A percentile compares a stretch with the other conserved stretches of the same genome.
Conservation (phyloP, 2,888 invertebrate species). For the Agrochola circellaris region DNA sequence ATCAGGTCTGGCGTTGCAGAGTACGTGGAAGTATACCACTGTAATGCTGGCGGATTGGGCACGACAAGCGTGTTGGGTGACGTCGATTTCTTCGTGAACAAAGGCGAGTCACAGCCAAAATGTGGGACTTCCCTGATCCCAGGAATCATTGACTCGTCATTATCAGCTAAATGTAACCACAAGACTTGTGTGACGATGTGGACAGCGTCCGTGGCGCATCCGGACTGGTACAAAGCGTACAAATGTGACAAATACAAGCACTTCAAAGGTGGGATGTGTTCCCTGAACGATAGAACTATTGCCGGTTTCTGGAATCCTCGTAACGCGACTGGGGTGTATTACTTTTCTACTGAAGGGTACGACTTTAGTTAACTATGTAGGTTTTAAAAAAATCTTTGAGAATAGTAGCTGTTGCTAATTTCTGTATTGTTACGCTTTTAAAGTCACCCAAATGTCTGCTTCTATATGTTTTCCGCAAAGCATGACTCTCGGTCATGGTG, state of each 20-base stretch:
- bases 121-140: conserved; percentile 85
- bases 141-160: conserved; percentile 80
- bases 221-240: conserved; percentile 79
- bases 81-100: conserved; percentile 91
- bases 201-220: conserved; percentile 80
- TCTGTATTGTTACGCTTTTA: neutral
- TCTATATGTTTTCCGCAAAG: neutral
- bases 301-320: conserved; percentile 86
- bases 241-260: conserved; percentile 81
- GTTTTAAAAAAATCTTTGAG: no score
- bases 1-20: conserved; percentile 90
- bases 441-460: neutral
- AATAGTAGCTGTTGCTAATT: neutral
- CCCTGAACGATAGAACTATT: conserved; percentile 74
- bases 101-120: conserved; percentile 90
- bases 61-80: conserved; percentile 88
- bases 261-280: conserved; percentile 78
- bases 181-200: conserved; percentile 82
- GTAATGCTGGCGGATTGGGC: conserved; percentile 90
- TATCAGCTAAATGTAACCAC: conserved; percentile 85
- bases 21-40: conserved; percentile 92
- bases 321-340: conserved; percentile 82
- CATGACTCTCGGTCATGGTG: no score
- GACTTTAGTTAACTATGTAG: conserved; percentile 30
- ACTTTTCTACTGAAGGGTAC: conserved; percentile 80